Evolutionary conservation across 2,797 vertebrate species (phyloP), one percentile per base, ranked within the genome.

Genomic region (Clarias laeviceps): DNA sequence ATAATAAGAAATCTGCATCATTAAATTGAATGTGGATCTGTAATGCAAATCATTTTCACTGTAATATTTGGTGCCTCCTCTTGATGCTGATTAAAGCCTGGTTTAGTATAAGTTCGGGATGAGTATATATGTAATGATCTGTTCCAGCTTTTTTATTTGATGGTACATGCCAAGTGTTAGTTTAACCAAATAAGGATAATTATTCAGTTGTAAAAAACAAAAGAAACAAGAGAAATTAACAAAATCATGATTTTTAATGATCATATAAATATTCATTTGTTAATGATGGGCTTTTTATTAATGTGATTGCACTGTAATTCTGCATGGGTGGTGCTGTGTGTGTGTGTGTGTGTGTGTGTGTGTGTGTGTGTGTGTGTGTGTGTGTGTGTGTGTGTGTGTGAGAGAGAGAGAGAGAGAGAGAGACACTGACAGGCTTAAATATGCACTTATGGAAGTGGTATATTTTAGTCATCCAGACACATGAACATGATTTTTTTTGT

Each of bases 231-330:
- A 17, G 45, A 54, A 70, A 20, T 74, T 22, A 45, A 65, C 57
- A 57, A 77, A 77, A 74, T 73, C 57, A 22, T 12, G 5, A n/a
- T 57, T 85, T 59, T 37, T 66, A 82, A 82, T 50, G 62, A 81
- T 66, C 56, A 79, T 78, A 73, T 73, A 64, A 72, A 81, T 74
- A 74, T 85, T 82, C 9, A 70, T 70, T 82, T 68, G 15, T 69
- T 82, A 82, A 82, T 77, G 64, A 40, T 32, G 37, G 56, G 45
- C 77, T 70, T 59, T 50, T 62, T 82, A 68, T 59, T 27, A 77
- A 27, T 61, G 57, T 69, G 62, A 32, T 78, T 70, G 12, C 73
- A 45, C 50, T 81, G 59, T 70, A 72, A 73, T 73, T 59, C 61
- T 62, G 61, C 61, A 62, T n/a, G 61, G 22, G 61, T 62, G 18